Conservation (phyloP, 2,888 invertebrate species). For the Acheta domesticus region DNA sequence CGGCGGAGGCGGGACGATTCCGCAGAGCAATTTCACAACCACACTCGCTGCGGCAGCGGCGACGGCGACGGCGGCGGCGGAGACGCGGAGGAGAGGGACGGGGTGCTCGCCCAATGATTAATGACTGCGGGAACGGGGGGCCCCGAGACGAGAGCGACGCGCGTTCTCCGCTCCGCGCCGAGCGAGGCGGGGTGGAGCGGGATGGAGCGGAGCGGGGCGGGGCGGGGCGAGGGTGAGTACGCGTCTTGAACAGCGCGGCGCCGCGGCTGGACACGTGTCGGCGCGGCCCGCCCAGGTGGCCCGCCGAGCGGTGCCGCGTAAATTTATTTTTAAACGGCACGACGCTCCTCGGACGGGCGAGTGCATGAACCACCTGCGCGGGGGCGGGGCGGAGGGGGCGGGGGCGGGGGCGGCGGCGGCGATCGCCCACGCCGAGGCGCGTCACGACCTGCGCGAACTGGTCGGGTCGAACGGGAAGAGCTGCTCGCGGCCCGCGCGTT, state of each 20-base stretch:
- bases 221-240: not conserved
- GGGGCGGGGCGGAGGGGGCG: not conserved
- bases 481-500: no score
- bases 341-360: not conserved
- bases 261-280: not conserved
- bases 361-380: not conserved
- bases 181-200: not conserved
- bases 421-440: no score
- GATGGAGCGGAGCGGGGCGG: not conserved
- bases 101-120: not conserved
- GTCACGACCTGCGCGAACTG: no score
- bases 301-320: not conserved
- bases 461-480: no score
- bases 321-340: constrained; percentile 18
- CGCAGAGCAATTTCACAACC: constrained; percentile 6
- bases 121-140: not conserved
- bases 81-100: not conserved
- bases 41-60: not conserved
- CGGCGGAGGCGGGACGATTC: not conserved
- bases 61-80: not conserved
- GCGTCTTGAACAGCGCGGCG: not conserved
- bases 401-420: not conserved
- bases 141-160: not conserved
- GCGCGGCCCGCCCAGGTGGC: not conserved
- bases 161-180: not conserved